Percentiles rank a stretch among this genome's conserved stretches.
Evolutionary conservation across 2,888 invertebrate genomes (phyloP).

Genomic region (Eledone cirrhosa): DNA sequence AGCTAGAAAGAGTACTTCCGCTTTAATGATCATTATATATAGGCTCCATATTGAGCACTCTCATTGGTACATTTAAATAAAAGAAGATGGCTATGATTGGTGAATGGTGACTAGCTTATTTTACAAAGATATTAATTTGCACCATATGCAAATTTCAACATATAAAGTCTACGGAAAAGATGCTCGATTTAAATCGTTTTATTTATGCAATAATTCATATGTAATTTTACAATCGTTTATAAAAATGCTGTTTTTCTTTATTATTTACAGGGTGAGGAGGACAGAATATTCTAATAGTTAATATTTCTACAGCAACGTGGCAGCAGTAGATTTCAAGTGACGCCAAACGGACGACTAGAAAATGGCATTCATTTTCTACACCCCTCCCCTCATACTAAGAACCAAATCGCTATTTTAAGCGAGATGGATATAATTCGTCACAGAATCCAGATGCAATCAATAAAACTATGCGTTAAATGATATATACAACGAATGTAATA

Average conservation of each 20-base stretch:
- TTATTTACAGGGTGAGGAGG: background rate
- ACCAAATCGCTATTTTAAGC: too few relatives aligned
- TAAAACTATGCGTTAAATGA: too few relatives aligned
- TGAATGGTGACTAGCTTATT: background rate
- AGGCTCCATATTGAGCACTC: background rate
- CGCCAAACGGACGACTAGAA: background rate
- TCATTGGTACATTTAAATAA: constrained; percentile 21
- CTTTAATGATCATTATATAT: constrained; percentile 1
- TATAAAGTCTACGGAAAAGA: too few relatives aligned
- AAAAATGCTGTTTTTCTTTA: too few relatives aligned
- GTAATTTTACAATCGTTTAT: too few relatives aligned
- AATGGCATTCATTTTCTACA: background rate
- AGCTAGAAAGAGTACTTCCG: constrained; percentile 24
- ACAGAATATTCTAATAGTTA: background rate
- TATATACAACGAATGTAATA: too few relatives aligned
- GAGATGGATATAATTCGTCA: too few relatives aligned
- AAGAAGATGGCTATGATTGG: constrained; percentile 10
- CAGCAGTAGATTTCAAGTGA: background rate
- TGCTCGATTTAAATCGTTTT: too few relatives aligned
- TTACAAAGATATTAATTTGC: too few relatives aligned
- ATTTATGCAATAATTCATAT: too few relatives aligned
- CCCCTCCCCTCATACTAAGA: background rate
- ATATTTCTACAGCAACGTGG: background rate
- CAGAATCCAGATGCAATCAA: too few relatives aligned
- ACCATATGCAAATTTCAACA: too few relatives aligned